A percentile compares a stretch with the other conserved stretches of the same genome.
Evolutionary conservation across 1,140 invertebrate genomes (phyloP).

Genomic region (Philopotamus ludificatus): DNA sequence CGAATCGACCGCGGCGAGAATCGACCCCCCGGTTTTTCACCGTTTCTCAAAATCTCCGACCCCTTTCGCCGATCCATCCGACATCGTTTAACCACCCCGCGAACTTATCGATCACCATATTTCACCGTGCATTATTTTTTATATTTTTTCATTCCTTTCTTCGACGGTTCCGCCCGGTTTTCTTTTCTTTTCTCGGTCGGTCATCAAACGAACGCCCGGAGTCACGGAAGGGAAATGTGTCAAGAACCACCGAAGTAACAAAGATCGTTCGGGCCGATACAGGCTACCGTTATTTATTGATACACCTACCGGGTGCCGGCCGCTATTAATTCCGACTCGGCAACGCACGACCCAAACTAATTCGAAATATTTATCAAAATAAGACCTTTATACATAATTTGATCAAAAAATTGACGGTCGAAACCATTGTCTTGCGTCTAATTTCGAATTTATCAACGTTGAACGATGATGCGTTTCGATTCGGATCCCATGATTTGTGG

Average conservation of each 20-base stretch:
- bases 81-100: constrained; percentile 37
- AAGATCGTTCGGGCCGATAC: constrained; percentile 35
- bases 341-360: no score
- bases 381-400: no score
- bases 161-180: constrained; percentile 12
- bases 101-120: constrained; percentile 26
- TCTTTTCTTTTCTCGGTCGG: constrained; percentile 30
- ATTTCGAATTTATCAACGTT: not conserved
- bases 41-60: constrained; percentile 12
- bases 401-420: no score
- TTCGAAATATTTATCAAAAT: no score
- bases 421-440: no score
- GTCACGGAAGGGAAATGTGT: constrained; percentile 39
- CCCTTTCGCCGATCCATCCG: constrained; percentile 34
- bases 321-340: constrained; percentile 3
- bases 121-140: constrained; percentile 29
- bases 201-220: constrained; percentile 39
- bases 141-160: not conserved
- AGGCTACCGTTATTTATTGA: constrained; percentile 29
- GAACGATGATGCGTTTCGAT: no score
- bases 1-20: constrained; percentile 13
- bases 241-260: constrained; percentile 28
- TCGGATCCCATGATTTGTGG: no score
- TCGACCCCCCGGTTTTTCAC: no score
- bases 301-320: constrained; percentile 9